Evolutionary conservation across 2,888 invertebrate species (phyloP).

Genomic region (Synanthedon tipuliformis): DNA sequence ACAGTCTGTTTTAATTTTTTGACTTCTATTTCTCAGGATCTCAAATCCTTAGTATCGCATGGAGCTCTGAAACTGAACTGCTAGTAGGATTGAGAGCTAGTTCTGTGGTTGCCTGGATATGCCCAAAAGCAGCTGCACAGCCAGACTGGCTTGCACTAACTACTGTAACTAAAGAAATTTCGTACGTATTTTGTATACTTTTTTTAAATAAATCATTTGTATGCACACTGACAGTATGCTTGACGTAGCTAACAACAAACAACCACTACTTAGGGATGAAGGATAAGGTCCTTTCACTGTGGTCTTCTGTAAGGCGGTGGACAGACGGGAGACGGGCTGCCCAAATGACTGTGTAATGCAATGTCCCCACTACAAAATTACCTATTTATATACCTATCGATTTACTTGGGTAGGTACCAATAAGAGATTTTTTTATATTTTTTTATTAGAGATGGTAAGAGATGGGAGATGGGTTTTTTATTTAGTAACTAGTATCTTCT

Average conservation of each 20-base stretch:
- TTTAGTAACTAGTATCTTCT: no score
- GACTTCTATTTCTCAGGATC: conserved; percentile 28
- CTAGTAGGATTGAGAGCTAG: conserved; percentile 55
- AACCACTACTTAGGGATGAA: no score
- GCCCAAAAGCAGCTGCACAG: conserved; percentile 47
- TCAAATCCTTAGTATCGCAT: conserved; percentile 54
- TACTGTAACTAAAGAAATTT: conserved; percentile 53
- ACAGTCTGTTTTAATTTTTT: neutral
- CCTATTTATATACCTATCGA: conserved; percentile 6
- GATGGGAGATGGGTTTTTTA: no score
- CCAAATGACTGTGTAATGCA: no score
- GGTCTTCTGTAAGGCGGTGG: no score
- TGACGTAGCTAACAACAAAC: neutral
- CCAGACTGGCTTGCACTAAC: conserved; percentile 55
- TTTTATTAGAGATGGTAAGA: no score
- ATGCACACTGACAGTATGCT: no score
- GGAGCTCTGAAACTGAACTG: conserved; percentile 59
- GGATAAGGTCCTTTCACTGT: no score
- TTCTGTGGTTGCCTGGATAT: conserved; percentile 59
- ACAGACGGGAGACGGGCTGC: no score
- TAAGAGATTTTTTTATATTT: no score
- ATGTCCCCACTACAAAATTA: neutral
- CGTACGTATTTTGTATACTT: conserved; percentile 22
- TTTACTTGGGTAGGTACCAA: neutral
- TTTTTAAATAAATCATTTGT: no score